phyloP scores from a whole-genome alignment of 2,888 invertebrate genomes.

The Sesia apiformis region DNA sequence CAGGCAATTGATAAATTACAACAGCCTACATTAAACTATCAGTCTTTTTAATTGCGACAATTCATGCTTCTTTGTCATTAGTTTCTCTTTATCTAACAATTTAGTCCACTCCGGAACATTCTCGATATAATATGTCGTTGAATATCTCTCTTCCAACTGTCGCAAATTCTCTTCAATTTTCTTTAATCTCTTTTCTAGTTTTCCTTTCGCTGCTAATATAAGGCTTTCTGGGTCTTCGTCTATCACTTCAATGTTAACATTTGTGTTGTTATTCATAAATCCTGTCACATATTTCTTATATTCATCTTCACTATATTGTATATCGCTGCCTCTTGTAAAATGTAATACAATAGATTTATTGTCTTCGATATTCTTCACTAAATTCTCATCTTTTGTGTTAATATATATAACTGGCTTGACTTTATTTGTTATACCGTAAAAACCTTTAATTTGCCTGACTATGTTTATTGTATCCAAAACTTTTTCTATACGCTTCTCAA shows the following conservation, averaged over 20 bases:
- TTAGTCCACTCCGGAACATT: conserved; percentile 30
- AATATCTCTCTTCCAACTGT: conserved; percentile 39
- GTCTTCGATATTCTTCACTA: conserved; percentile 33
- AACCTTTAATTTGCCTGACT: conserved; percentile 72
- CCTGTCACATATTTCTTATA: conserved; percentile 32
- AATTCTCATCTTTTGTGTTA: conserved; percentile 25
- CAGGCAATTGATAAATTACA: no score
- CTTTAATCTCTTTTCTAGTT: conserved; percentile 36
- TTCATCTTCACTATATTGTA: conserved; percentile 22
- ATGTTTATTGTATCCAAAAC: conserved; percentile 56
- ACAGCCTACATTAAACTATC: conserved; percentile 2
- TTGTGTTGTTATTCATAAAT: conserved; percentile 35
- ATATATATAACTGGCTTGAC: conserved; percentile 42
- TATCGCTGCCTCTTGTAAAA: conserved; percentile 30
- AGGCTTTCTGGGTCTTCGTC: conserved; percentile 31
- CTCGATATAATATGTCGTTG: conserved; percentile 26
- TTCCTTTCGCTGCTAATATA: conserved; percentile 33
- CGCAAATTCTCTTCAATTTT: conserved; percentile 37
- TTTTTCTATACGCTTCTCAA: conserved; percentile 61
- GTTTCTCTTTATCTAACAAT: conserved; percentile 34
- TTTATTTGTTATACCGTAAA: conserved; percentile 70
- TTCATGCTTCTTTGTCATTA: conserved; percentile 37
- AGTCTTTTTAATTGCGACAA: conserved; percentile 45
- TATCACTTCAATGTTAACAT: conserved; percentile 39
- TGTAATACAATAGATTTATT: conserved; percentile 37